Evolutionary conservation across 2,888 invertebrate genomes (phyloP).

Genomic region (Xestoiulus laeticollis): DNA sequence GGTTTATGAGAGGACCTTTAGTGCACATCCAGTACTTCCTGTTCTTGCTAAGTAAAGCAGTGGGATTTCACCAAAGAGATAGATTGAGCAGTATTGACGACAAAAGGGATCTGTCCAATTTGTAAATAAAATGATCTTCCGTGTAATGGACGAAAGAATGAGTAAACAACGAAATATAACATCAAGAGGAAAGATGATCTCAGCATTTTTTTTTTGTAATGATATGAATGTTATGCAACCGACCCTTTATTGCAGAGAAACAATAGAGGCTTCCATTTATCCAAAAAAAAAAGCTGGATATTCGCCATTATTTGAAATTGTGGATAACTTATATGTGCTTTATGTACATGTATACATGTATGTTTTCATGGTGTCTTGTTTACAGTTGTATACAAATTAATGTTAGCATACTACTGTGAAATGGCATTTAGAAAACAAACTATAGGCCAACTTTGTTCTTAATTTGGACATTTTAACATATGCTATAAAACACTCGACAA

Average conservation of each 20-base stretch:
- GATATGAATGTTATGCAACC: background rate
- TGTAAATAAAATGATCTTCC: background rate
- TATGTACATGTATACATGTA: background rate
- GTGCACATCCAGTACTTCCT: background rate
- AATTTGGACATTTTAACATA: too few species aligned
- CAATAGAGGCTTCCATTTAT: background rate
- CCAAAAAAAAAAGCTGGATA: background rate
- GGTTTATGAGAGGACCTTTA: too few species aligned
- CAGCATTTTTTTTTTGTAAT: background rate
- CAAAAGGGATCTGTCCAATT: background rate
- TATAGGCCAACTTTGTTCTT: too few species aligned
- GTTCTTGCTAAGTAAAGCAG: background rate
- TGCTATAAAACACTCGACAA: too few species aligned
- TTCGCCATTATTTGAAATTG: background rate
- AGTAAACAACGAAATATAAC: background rate
- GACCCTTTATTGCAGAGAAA: background rate
- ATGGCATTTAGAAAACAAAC: too few species aligned
- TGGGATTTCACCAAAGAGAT: background rate
- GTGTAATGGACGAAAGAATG: background rate
- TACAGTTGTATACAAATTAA: too few species aligned
- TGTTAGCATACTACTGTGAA: too few species aligned
- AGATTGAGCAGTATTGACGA: background rate
- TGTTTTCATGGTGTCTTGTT: too few species aligned
- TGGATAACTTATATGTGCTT: too few species aligned
- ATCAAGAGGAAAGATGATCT: background rate